These are phyloP conservation scores for Rallus crepitans DNA, from an alignment of 2,797 vertebrate genomes.

Conservation along the genomic window DNA sequence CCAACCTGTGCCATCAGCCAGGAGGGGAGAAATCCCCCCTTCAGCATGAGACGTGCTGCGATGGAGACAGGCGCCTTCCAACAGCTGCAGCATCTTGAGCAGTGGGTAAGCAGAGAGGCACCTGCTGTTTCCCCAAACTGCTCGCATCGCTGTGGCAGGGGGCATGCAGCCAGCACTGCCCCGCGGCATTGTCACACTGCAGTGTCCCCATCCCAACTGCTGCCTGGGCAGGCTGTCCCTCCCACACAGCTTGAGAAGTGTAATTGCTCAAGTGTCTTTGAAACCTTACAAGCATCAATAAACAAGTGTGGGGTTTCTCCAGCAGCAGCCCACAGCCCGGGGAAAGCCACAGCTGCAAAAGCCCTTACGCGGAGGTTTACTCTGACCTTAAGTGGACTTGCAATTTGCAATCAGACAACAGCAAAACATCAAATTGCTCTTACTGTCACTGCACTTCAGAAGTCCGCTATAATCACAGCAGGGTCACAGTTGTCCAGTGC, in stretches of 20 bases:
- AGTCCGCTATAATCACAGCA: neutral
- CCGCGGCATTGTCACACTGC: neutral
- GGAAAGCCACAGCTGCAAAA: conserved; percentile 43
- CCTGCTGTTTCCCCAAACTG: neutral
- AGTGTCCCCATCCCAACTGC: neutral
- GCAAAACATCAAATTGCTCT: neutral
- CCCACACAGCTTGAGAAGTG: neutral
- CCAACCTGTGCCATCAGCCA: neutral
- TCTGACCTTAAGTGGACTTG: conserved; percentile 10
- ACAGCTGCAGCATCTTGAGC: rapidly evolving
- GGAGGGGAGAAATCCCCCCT: neutral
- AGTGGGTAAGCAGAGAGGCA: neutral
- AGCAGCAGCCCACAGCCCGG: neutral
- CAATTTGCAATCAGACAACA: neutral
- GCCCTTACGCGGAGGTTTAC: neutral
- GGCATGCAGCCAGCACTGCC: neutral
- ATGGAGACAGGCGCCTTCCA: neutral
- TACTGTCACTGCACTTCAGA: neutral
- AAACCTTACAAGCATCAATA: conserved; percentile 30
- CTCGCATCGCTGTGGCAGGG: rapidly evolving
- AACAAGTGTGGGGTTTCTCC: conserved; percentile 34
- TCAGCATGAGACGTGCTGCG: rapidly evolving
- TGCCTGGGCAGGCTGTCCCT: neutral
- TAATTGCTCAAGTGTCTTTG: neutral
- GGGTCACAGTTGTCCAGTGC: neutral